Percentiles rank a stretch among this genome's conserved stretches.
These are phyloP conservation scores for Drosophila dunni DNA, from an alignment of 1,140 invertebrate species.

Conservation along the genomic window DNA sequence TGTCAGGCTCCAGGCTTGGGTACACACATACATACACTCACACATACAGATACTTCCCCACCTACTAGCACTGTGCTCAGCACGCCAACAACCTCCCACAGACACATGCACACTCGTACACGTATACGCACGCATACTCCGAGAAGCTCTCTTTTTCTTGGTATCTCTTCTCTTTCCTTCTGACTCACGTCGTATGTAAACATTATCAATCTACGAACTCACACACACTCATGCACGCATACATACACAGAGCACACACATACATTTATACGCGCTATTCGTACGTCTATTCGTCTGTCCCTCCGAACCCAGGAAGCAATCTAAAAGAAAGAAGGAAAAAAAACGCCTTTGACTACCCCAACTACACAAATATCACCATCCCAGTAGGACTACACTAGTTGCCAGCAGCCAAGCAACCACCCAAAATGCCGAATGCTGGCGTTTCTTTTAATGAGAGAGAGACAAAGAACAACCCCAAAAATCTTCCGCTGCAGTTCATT, in stretches of 20 bases:
- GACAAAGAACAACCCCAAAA: constrained; percentile 54
- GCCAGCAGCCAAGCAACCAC: constrained; percentile 40
- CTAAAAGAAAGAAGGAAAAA: constrained; percentile 35
- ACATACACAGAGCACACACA: constrained; percentile 2
- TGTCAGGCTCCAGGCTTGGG: constrained; percentile 14
- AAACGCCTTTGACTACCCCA: constrained; percentile 34
- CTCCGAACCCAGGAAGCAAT: constrained; percentile 45
- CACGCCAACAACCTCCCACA: background rate
- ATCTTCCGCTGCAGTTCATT: constrained; percentile 41
- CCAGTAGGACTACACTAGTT: constrained; percentile 9
- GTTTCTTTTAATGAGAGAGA: constrained; percentile 48
- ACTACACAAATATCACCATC: constrained; percentile 34
- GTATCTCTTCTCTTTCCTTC: constrained; percentile 7
- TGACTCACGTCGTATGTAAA: constrained; percentile 34
- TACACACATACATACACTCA: constrained; percentile 27
- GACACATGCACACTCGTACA: background rate
- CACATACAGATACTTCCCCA: constrained; percentile 24
- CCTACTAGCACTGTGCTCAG: background rate
- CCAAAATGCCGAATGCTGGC: constrained; percentile 42
- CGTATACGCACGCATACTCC: background rate
- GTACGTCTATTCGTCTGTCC: constrained; percentile 9
- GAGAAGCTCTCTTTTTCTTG: constrained; percentile 5
- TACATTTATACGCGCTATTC: background rate
- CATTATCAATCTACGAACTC: constrained; percentile 30
- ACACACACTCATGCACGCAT: constrained; percentile 16